Evolutionary conservation across 2,113 vertebrate species (phyloP).

Genomic region (Ornithorhynchus anatinus): DNA sequence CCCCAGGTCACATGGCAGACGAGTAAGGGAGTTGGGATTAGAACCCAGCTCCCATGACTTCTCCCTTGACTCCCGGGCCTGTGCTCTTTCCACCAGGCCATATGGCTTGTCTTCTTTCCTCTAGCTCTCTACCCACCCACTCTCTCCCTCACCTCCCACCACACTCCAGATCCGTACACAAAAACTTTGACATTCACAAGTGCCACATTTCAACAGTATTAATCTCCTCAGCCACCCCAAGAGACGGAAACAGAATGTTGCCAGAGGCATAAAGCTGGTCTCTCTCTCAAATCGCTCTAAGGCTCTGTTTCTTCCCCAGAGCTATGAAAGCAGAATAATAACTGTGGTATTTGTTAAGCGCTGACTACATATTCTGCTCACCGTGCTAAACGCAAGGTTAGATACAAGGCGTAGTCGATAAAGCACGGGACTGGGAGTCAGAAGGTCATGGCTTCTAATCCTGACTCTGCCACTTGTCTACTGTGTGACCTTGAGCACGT

Average conservation of each 20-base stretch:
- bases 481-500: background rate
- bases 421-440: background rate
- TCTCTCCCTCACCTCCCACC: background rate
- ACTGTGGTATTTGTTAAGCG: no score
- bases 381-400: no score
- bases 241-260: no score
- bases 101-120: background rate
- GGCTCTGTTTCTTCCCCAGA: no score
- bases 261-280: no score
- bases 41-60: background rate
- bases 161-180: no score
- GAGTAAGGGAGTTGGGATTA: background rate
- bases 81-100: background rate
- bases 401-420: no score
- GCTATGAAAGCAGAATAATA: no score
- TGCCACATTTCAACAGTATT: slow-evolving; percentile 3
- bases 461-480: background rate
- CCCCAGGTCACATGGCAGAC: no score
- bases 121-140: background rate
- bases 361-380: no score
- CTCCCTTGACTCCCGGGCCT: background rate
- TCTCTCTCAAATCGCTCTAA: no score
- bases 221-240: no score
- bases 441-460: background rate
- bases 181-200: slow-evolving; percentile 34